These are phyloP conservation scores for Cenopis cana DNA, from an alignment of 2,888 invertebrate genomes.

Conservation along the genomic window DNA sequence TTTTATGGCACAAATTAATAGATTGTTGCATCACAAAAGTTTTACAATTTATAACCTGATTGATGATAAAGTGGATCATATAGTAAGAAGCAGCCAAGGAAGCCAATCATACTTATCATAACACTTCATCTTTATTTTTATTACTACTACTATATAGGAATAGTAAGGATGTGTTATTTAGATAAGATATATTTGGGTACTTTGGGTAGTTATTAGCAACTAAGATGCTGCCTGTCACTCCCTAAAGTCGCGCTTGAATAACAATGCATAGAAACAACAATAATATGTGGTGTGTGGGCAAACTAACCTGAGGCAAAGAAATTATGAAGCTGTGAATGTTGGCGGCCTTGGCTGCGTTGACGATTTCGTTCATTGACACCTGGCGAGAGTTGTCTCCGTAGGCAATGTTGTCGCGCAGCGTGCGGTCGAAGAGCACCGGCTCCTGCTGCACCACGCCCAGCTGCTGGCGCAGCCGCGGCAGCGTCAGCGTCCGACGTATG, in stretches of 20 bases:
- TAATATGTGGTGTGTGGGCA: background rate
- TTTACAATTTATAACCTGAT: too few species aligned
- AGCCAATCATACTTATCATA: too few species aligned
- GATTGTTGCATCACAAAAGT: too few species aligned
- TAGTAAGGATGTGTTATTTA: too few species aligned
- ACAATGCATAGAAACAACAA: background rate
- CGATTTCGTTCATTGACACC: slow-evolving; percentile 89
- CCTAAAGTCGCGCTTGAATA: background rate
- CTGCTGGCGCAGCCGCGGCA: slow-evolving; percentile 88
- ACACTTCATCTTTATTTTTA: too few species aligned
- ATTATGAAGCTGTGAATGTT: slow-evolving; percentile 93
- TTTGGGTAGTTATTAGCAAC: too few species aligned
- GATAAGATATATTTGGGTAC: too few species aligned
- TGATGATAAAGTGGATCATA: too few species aligned
- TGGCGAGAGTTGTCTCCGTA: slow-evolving; percentile 91
- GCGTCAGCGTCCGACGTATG: slow-evolving; percentile 84
- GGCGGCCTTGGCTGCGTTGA: slow-evolving; percentile 89
- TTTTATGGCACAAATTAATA: too few species aligned
- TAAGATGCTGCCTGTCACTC: too few species aligned
- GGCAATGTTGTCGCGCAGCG: slow-evolving; percentile 93
- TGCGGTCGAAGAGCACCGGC: slow-evolving; percentile 92
- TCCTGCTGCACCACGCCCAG: slow-evolving; percentile 94
- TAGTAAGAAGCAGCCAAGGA: too few species aligned
- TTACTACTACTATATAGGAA: too few species aligned
- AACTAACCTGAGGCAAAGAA: slow-evolving; percentile 86